Evolutionary conservation across 2,888 invertebrate species (phyloP).

Genomic region (Bombylius discolor): DNA sequence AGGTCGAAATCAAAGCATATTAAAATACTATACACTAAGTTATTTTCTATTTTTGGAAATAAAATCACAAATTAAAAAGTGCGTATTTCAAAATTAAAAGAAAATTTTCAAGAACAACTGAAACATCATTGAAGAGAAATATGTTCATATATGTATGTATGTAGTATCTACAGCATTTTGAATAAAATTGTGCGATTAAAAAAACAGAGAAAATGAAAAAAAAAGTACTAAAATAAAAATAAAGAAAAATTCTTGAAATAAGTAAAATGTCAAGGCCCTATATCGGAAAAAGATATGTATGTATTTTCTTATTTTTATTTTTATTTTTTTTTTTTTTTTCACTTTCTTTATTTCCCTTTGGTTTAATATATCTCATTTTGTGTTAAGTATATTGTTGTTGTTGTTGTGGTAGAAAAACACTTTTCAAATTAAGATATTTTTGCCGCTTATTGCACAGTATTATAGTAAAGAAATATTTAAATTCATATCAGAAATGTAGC

Average conservation of each 20-base stretch:
- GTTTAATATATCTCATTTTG: not conserved
- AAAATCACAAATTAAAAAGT: not conserved
- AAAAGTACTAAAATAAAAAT: constrained; percentile 1
- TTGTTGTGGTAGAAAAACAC: not conserved
- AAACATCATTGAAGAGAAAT: not conserved
- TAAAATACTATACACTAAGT: not conserved
- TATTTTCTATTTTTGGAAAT: not conserved
- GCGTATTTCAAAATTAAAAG: not conserved
- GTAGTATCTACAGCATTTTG: too few species aligned
- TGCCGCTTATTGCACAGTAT: too few species aligned
- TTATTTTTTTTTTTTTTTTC: too few species aligned
- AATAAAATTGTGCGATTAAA: too few species aligned
- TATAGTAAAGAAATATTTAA: too few species aligned
- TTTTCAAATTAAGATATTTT: not conserved
- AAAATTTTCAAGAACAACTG: not conserved
- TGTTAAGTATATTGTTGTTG: not conserved
- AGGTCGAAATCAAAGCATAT: not conserved
- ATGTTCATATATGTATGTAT: too few species aligned
- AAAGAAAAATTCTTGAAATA: constrained; percentile 7
- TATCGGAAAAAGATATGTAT: not conserved
- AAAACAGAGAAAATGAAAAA: too few species aligned
- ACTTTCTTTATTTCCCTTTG: too few species aligned
- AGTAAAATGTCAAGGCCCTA: constrained; percentile 6
- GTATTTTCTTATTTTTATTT: not conserved
- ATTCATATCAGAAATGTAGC: too few species aligned